Conservation (phyloP, 2,797 vertebrate species). For the Erethizon dorsatum region DNA sequence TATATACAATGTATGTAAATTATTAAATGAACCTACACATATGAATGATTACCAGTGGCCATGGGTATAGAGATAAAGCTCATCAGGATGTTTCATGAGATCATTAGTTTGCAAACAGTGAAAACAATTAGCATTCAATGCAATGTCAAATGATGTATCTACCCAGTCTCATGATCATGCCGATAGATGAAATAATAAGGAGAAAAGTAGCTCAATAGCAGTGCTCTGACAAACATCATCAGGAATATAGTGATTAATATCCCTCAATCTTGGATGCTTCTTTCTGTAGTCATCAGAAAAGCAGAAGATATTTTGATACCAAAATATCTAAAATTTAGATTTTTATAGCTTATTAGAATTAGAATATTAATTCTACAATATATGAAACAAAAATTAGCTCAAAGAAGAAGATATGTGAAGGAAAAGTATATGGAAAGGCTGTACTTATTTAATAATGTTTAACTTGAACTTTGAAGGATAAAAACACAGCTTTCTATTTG, state of each 20-base stretch:
- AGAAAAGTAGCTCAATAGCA: background rate
- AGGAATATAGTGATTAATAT: background rate
- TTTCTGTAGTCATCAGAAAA: background rate
- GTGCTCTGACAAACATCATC: background rate
- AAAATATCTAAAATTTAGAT: background rate
- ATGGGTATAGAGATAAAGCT: background rate
- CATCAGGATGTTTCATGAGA: background rate
- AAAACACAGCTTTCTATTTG: background rate
- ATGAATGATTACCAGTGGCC: background rate
- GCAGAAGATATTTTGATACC: background rate
- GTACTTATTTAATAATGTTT: background rate
- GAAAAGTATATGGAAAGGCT: background rate
- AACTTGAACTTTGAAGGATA: background rate
- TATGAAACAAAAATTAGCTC: background rate
- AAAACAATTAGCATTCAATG: background rate
- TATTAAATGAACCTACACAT: background rate
- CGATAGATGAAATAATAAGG: background rate
- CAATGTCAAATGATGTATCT: background rate
- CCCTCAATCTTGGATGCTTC: background rate
- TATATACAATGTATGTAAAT: background rate
- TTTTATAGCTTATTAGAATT: background rate
- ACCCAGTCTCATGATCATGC: background rate
- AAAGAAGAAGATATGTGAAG: background rate
- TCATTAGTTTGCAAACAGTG: background rate
- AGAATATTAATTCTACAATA: background rate